Base-by-base conservation (phyloP, 2,113 vertebrate species). In the Bufo bufo region DNA sequence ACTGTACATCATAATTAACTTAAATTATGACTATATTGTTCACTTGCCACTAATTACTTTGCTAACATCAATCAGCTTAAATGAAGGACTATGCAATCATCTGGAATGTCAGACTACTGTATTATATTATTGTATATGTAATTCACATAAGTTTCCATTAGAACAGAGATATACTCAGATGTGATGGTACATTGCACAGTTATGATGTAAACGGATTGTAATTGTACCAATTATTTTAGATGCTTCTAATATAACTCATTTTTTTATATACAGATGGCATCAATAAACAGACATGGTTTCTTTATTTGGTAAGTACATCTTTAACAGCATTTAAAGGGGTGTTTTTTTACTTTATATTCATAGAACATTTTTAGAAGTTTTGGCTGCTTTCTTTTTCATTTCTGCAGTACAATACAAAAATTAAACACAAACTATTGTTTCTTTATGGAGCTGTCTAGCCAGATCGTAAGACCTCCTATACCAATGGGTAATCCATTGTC, bases 21-120 rank as follows among this genome's bases (percentile, higher is more conserved):
- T 43, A 74, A 72, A 85, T 85, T 52, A 59, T 54, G 58, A 33
- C 50, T 56, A 74, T 74, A 85, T 85, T 85, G 66, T 84, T 71
- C 49, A 71, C 9, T 84, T 50, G 80, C 9, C 80, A 65, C 43
- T 63, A 82, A 63, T 65, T 65, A 49, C 43, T n/a, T 65, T 12
- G 59, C 80, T 13, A 20, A 47, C 43, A 82, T 82, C 43, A 82
- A 82, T 61, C 78, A 80, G 78, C 58, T 20, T 45, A 43, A 59
- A 61, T 81, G 56, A 81, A 81, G 20, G 33, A 33, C 12, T 81
- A 19, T 58, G 5, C 45, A 61, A 81, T 81, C 58, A 61, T 81
- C 56, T 61, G 14, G 43, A 45, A 81, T 61, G 72, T 75, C 72
- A 75, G 72, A 10, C 72, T 75, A 49, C 45, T 75, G 72, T 49